phyloP scores from a whole-genome alignment of 2,113 vertebrate species.

The Ailuropoda melanoleuca region DNA sequence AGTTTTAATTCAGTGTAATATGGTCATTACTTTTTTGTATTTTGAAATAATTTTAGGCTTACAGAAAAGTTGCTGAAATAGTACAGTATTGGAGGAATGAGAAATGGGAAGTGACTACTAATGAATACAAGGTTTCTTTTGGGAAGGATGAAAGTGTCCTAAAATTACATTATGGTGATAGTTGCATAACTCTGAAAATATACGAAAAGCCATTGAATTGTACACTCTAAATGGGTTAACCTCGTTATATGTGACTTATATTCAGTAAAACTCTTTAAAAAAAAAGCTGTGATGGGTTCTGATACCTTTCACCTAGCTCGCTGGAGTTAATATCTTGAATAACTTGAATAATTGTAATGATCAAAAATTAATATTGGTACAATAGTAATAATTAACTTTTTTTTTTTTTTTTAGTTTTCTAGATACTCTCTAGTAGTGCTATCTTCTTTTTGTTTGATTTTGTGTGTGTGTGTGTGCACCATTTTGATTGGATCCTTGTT shows the following conservation, averaged over 20 bases:
- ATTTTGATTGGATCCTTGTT: too few relatives aligned
- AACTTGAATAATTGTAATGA: not conserved
- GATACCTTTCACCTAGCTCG: not conserved
- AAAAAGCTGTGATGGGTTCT: not conserved
- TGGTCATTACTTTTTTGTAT: not conserved
- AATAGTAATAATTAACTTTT: not conserved
- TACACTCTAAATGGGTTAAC: not conserved
- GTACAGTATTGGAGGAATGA: not conserved
- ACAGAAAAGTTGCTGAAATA: not conserved
- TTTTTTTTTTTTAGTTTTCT: too few relatives aligned
- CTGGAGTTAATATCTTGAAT: not conserved
- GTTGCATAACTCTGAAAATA: not conserved
- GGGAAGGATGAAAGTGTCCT: not conserved
- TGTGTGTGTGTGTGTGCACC: too few relatives aligned
- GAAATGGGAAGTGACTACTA: not conserved
- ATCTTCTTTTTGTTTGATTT: too few relatives aligned
- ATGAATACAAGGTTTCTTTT: not conserved
- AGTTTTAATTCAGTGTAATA: not conserved
- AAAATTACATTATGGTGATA: not conserved
- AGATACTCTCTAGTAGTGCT: too few relatives aligned
- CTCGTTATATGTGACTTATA: not conserved
- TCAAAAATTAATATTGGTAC: not conserved
- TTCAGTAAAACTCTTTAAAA: not conserved
- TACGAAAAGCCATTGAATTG: not conserved
- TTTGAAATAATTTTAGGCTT: slow-evolving; percentile 29